These are phyloP conservation scores for Corythoichthys intestinalis DNA, from an alignment of 2,113 vertebrate species.

Conservation along the genomic window DNA sequence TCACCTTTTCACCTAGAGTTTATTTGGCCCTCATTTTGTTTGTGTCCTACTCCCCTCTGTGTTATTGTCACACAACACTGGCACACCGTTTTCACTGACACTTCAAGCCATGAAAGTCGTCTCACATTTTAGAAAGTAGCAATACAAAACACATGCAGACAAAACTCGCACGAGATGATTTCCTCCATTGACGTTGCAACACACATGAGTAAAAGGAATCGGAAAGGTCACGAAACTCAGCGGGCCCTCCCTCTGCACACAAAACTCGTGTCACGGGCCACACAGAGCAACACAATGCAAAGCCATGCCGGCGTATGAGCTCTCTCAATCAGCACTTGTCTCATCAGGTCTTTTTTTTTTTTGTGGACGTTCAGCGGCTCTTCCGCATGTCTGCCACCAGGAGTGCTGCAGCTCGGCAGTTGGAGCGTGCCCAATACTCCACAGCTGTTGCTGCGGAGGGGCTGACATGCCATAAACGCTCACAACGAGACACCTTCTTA, in stretches of 20 bases:
- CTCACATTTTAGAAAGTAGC: constrained; percentile 28
- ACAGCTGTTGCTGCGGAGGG: constrained; percentile 49
- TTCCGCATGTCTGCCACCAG: constrained; percentile 48
- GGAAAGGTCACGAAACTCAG: constrained; percentile 26
- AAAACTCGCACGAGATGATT: background rate
- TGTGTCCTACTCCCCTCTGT: constrained; percentile 37
- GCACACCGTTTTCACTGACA: constrained; percentile 50
- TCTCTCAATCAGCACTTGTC: constrained; percentile 31
- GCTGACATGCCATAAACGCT: constrained; percentile 47
- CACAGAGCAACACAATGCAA: constrained; percentile 23
- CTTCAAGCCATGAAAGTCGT: constrained; percentile 48
- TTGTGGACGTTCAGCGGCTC: constrained; percentile 16
- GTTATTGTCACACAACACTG: constrained; percentile 50
- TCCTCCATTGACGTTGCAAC: background rate
- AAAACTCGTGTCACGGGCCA: constrained; percentile 20
- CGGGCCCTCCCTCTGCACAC: background rate
- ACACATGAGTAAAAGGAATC: constrained; percentile 29
- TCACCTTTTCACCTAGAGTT: constrained; percentile 24
- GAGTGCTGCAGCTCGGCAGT: constrained; percentile 63
- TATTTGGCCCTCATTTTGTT: constrained; percentile 47
- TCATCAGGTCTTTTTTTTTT: constrained; percentile 29
- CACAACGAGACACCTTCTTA: constrained; percentile 50
- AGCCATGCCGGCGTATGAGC: constrained; percentile 14
- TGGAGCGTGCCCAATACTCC: constrained; percentile 21
- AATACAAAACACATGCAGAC: constrained; percentile 5